These are phyloP conservation scores for Eulemur rubriventer DNA, from an alignment of 2,797 vertebrate species.

Conservation along the genomic window DNA sequence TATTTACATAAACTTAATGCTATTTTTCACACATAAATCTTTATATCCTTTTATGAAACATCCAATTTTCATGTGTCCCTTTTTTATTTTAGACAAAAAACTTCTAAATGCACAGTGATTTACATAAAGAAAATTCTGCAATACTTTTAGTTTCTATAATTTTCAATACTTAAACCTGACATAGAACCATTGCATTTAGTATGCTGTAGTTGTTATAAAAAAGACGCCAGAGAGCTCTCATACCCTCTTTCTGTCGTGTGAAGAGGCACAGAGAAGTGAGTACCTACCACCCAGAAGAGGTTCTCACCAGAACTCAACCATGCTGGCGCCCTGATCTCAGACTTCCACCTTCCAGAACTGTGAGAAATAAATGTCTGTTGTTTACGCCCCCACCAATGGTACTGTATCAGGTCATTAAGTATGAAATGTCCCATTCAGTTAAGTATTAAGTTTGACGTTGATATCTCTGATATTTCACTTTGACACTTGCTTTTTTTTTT, in stretches of 20 bases:
- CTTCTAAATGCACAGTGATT: neutral
- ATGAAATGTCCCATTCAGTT: no score
- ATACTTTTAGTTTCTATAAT: neutral
- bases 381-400: neutral
- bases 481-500: no score
- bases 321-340: neutral
- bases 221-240: neutral
- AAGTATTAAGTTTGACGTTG: no score
- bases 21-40: neutral
- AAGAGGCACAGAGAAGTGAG: neutral
- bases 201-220: neutral
- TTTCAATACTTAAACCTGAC: constrained; percentile 28
- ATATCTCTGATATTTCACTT: no score
- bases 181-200: constrained; percentile 5
- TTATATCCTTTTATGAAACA: neutral
- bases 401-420: neutral
- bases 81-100: constrained; percentile 1
- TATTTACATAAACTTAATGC: neutral
- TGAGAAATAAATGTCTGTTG: neutral
- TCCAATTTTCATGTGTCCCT: neutral
- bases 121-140: constrained; percentile 14
- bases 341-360: neutral
- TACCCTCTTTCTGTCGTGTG: no score
- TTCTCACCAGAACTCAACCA: neutral
- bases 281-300: neutral